phyloP scores from a whole-genome alignment of 2,888 invertebrate species.

The Pegoplata infirma region DNA sequence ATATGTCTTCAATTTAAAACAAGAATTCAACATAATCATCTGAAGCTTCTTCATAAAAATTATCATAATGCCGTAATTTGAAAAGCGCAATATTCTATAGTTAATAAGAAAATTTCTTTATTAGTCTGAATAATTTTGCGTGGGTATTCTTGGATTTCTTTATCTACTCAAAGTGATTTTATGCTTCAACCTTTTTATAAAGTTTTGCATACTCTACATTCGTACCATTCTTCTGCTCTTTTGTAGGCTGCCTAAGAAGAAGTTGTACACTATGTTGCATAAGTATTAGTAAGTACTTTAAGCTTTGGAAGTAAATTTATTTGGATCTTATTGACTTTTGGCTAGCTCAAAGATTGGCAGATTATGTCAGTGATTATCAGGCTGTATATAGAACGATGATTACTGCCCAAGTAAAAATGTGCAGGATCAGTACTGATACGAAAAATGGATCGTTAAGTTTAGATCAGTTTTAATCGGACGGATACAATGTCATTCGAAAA shows the following conservation, averaged over 20 bases:
- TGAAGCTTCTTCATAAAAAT: conserved; percentile 1
- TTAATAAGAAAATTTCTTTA: conserved; percentile 32
- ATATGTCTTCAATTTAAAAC: conserved; percentile 1
- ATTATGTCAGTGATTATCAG: too few species aligned
- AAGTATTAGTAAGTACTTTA: background rate
- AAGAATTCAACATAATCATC: conserved; percentile 3
- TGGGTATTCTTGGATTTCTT: conserved; percentile 43
- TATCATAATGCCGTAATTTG: conserved; percentile 8
- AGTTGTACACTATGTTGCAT: background rate
- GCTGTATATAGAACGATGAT: too few species aligned
- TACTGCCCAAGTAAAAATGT: too few species aligned
- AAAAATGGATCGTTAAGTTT: too few species aligned
- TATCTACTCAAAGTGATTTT: conserved; percentile 40
- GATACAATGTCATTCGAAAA: too few species aligned
- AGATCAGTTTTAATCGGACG: too few species aligned
- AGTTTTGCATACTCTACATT: background rate
- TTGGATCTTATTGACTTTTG: too few species aligned
- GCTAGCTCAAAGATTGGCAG: too few species aligned
- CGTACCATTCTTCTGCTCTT: background rate
- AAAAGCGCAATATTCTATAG: conserved; percentile 2
- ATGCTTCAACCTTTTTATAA: background rate
- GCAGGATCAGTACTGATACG: too few species aligned
- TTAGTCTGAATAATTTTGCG: conserved; percentile 25
- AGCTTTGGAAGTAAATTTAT: too few species aligned
- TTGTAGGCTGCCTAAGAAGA: background rate